phyloP scores from a whole-genome alignment of 2,113 vertebrate genomes.

The Python bivittatus region DNA sequence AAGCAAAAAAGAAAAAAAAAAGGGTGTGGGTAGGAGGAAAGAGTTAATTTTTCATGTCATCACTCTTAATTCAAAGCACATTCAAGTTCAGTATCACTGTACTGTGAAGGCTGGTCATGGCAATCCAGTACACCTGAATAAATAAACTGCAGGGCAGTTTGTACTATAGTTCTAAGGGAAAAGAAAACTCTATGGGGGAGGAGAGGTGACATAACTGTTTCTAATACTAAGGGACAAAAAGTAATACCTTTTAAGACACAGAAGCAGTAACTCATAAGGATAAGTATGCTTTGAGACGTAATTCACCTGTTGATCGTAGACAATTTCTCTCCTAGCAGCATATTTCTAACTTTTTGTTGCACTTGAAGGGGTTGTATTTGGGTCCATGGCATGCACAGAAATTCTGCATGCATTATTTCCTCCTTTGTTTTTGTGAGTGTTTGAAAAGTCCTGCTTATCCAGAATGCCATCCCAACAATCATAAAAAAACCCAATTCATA shows the following conservation, averaged over 20 bases:
- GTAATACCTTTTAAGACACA: neutral
- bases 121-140: slow-evolving; percentile 65
- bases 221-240: neutral
- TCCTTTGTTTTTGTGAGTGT: neutral
- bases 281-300: neutral
- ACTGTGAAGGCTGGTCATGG: slow-evolving; percentile 64
- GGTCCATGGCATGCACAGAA: neutral
- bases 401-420: neutral
- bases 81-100: slow-evolving; percentile 45
- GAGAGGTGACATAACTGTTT: neutral
- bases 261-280: neutral
- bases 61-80: slow-evolving; percentile 61
- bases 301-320: no score
- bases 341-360: neutral
- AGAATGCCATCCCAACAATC: neutral
- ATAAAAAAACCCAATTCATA: neutral
- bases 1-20: slow-evolving; percentile 38
- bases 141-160: slow-evolving; percentile 46
- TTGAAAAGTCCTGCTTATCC: neutral
- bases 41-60: slow-evolving; percentile 70
- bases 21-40: slow-evolving; percentile 53
- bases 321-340: neutral
- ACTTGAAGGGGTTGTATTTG: neutral
- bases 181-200: neutral
- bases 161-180: neutral